Percentiles rank a stretch among this genome's conserved stretches.
Conservation (phyloP, 2,113 vertebrate genomes). For the Psittacara wagleri region DNA sequence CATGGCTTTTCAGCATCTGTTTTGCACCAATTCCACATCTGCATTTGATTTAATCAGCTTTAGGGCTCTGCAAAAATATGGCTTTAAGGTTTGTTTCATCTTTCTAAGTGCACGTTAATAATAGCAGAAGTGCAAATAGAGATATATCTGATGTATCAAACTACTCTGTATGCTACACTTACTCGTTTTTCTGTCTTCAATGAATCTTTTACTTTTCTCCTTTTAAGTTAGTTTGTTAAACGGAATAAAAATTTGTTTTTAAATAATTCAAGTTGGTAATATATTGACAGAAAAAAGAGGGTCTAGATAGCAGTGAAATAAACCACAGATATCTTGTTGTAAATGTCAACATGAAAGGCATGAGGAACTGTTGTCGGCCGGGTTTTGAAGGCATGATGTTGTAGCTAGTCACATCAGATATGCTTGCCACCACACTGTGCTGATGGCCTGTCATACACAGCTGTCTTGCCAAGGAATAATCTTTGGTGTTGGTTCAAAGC, state of each 20-base stretch:
- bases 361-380: neutral
- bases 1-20: constrained; percentile 78
- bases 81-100: constrained; percentile 70
- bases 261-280: neutral
- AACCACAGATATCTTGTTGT: neutral
- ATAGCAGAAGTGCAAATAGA: constrained; percentile 47
- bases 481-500: neutral
- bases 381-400: rapidly evolving
- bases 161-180: neutral
- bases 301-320: neutral
- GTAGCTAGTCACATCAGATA: neutral
- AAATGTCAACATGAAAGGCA: neutral
- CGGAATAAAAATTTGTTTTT: neutral
- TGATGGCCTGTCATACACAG: neutral
- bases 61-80: constrained; percentile 65
- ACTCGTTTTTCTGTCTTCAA: neutral
- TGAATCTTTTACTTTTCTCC: neutral
- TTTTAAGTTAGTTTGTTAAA: neutral
- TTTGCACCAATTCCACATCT: constrained; percentile 77
- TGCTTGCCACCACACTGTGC: neutral
- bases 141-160: constrained; percentile 50
- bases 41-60: constrained; percentile 76
- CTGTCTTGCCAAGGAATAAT: neutral
- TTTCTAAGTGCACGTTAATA: constrained; percentile 62
- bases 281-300: neutral